Conservation (phyloP, 2,797 vertebrate species). For the Ataeniobius toweri region DNA sequence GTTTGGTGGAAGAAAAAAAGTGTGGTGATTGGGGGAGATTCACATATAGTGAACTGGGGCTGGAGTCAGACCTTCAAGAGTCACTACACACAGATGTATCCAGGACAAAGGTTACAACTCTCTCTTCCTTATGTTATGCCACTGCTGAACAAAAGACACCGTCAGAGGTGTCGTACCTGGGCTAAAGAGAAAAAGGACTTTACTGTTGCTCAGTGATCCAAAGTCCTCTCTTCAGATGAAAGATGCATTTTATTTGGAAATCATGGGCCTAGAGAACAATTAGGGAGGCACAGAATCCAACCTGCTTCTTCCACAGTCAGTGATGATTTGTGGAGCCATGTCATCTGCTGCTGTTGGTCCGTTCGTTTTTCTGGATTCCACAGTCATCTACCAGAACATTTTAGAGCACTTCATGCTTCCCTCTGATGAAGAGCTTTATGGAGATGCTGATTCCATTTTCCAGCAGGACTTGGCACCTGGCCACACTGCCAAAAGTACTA, state of each 20-base stretch:
- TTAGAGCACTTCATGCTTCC: neutral
- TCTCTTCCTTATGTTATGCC: neutral
- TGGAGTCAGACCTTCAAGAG: neutral
- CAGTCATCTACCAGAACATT: neutral
- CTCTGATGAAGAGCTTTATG: neutral
- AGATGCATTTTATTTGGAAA: neutral
- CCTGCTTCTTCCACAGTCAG: neutral
- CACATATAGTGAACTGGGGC: neutral
- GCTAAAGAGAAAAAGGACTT: neutral
- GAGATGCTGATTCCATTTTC: neutral
- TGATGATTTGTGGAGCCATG: neutral
- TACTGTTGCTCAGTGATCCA: neutral
- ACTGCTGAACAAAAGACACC: neutral
- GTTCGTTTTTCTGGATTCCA: neutral
- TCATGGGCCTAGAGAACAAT: neutral
- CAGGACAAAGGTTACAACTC: too few relatives aligned
- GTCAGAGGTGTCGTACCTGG: neutral
- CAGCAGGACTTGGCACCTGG: neutral
- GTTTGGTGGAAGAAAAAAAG: neutral
- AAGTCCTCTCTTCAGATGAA: neutral
- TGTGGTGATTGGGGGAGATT: too few relatives aligned
- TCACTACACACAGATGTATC: neutral
- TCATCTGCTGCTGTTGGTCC: neutral
- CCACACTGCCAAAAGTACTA: neutral
- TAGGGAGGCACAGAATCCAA: neutral